Conservation (phyloP, 1,140 invertebrate genomes). For the Drosophila bocki region DNA sequence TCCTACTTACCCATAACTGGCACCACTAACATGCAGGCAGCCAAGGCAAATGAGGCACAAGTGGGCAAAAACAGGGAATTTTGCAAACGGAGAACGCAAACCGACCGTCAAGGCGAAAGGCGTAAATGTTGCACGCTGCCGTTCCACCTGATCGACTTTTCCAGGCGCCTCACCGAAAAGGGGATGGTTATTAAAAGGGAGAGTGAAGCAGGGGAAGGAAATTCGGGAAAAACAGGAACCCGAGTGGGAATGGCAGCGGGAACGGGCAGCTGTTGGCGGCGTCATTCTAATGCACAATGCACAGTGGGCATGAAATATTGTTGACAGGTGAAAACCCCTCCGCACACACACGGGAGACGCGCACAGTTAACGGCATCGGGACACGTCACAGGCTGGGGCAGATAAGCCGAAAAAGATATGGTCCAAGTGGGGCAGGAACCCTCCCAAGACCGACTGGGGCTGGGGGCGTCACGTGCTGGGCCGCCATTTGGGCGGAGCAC, state of each 20-base stretch:
- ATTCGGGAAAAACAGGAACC: slow-evolving; percentile 16
- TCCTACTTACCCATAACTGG: neutral
- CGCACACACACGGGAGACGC: slow-evolving; percentile 47
- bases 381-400: slow-evolving; percentile 49
- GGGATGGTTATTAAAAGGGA: slow-evolving; percentile 38
- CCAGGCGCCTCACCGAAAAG: slow-evolving; percentile 39
- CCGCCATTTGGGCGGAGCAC: slow-evolving; percentile 59
- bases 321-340: slow-evolving; percentile 76
- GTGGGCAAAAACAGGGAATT: slow-evolving; percentile 4
- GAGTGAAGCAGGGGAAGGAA: slow-evolving; percentile 32
- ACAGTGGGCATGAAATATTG: slow-evolving; percentile 82
- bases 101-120: slow-evolving; percentile 40
- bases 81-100: slow-evolving; percentile 29
- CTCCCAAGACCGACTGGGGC: slow-evolving; percentile 3
- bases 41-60: slow-evolving; percentile 18
- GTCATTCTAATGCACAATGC: slow-evolving; percentile 75
- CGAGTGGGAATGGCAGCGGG: slow-evolving; percentile 16
- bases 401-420: slow-evolving; percentile 52
- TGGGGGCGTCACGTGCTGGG: slow-evolving; percentile 57
- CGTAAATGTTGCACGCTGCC: slow-evolving; percentile 66
- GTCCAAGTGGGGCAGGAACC: slow-evolving; percentile 30
- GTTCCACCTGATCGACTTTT: slow-evolving; percentile 77
- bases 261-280: slow-evolving; percentile 61
- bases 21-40: slow-evolving; percentile 15
- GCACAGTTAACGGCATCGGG: slow-evolving; percentile 61